Evolutionary conservation across 2,797 vertebrate species (phyloP).

Genomic region (Buphagus erythrorhynchus): DNA sequence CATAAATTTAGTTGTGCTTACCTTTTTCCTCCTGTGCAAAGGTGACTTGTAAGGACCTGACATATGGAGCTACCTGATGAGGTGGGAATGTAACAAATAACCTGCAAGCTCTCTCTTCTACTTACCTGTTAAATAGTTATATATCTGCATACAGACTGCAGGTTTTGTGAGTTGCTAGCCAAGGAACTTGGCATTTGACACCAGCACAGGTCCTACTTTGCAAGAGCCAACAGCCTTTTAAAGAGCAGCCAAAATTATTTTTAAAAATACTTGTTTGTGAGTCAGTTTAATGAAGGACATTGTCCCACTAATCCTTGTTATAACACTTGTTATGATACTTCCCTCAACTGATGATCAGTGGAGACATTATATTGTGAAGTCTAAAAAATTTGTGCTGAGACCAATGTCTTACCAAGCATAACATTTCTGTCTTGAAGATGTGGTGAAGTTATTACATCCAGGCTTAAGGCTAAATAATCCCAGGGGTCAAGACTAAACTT

Average conservation of each 20-base stretch:
- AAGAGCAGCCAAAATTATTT: not conserved
- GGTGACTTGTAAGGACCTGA: not conserved
- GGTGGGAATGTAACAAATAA: not conserved
- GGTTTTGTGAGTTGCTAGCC: not conserved
- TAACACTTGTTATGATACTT: not conserved
- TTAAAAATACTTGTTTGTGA: not conserved
- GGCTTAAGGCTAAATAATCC: conserved; percentile 27
- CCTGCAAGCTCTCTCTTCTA: not conserved
- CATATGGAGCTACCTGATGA: not conserved
- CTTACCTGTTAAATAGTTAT: not conserved
- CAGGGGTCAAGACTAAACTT: not conserved
- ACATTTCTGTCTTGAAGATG: not conserved
- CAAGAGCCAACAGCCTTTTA: not conserved
- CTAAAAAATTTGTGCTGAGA: not conserved
- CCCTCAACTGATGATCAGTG: not conserved
- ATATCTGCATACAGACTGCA: not conserved
- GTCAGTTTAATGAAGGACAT: not conserved
- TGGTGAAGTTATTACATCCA: not conserved
- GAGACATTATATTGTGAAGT: not conserved
- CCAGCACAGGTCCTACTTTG: not conserved
- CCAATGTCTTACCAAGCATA: not conserved
- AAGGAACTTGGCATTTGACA: not conserved
- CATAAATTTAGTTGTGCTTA: not conserved
- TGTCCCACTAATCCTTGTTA: not conserved
- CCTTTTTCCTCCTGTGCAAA: not conserved